Evolutionary conservation across 1,140 invertebrate species (phyloP), one percentile per base, ranked within the genome.

Genomic region (Papilio aristodemus): DNA sequence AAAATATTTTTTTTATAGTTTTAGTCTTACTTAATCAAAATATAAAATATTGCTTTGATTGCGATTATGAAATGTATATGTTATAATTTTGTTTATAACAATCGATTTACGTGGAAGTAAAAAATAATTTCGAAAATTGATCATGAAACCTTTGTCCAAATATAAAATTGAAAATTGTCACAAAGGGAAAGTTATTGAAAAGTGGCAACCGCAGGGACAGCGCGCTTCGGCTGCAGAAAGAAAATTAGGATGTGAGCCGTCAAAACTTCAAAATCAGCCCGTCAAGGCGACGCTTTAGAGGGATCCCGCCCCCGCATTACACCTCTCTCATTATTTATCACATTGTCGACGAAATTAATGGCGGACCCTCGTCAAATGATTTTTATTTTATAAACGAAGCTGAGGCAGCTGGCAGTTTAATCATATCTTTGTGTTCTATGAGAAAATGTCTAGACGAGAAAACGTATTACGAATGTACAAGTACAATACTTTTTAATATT

Each of bases 311-410:
- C 87, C 85, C 86, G 78, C 81, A 84, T 86, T 85, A 89, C 86
- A 89, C 86, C 85, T 84, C 86, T 78, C 89, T 91, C 79, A 90
- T 90, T 91, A 91, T 90, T 90, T 90, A 90, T 91, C 89, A 91
- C 87, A 91, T 90, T 91, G 86, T 90, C 80, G 81, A 83, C 81
- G 69, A 91, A 89, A 90, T 91, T 91, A 90, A 91, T 87, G 87
- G 86, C 76, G 74, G 69, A 91, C 89, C 89, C 87, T 90, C 87
- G 87, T 91, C 87, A 89, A 89, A 88, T 84, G 78, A 88, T 90
- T 90, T 91, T 91, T 90, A 89, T 87, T 87, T 86, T 83, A 88
- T 86, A 90, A 90, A 88, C 86, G 83, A 87, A 83, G 73, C 76
- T 68, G 71, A 69, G 85, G 87, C 77, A 76, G 79, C 80, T 90